Conservation (phyloP, 2,113 vertebrate species). For the Tragelaphus scriptus region DNA sequence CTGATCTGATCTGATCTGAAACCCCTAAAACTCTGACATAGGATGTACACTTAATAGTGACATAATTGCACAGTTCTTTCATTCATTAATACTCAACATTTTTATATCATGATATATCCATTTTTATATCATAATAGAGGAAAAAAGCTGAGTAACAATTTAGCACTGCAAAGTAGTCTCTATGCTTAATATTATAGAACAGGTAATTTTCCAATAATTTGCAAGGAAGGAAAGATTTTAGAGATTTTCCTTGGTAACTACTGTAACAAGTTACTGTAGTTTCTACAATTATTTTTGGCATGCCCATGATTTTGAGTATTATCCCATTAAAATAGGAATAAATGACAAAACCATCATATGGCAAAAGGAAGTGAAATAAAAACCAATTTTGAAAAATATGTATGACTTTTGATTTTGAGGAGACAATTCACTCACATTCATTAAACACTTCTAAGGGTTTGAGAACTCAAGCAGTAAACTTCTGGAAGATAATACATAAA, state of each 20-base stretch:
- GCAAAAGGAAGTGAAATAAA: not conserved
- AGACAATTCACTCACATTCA: not conserved
- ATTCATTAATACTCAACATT: not conserved
- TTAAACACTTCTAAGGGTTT: not conserved
- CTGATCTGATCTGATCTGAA: too few relatives aligned
- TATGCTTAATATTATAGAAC: not conserved
- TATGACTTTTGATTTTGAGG: not conserved
- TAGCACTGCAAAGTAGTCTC: not conserved
- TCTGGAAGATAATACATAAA: conserved; percentile 1
- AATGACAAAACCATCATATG: not conserved
- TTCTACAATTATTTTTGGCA: not conserved
- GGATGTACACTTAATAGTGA: not conserved
- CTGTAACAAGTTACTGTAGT: not conserved
- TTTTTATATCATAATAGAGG: not conserved
- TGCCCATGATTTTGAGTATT: not conserved
- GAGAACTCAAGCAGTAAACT: not conserved
- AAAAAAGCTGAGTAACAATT: not conserved
- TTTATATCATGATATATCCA: not conserved
- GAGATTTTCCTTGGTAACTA: not conserved
- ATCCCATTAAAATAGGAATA: not conserved
- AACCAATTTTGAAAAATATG: not conserved
- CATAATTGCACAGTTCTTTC: not conserved
- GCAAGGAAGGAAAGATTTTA: not conserved
- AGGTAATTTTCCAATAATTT: not conserved
- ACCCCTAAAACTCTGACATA: not conserved